Evolutionary conservation across 2,888 invertebrate species (phyloP).

Genomic region (Lycocerus yunnanus): DNA sequence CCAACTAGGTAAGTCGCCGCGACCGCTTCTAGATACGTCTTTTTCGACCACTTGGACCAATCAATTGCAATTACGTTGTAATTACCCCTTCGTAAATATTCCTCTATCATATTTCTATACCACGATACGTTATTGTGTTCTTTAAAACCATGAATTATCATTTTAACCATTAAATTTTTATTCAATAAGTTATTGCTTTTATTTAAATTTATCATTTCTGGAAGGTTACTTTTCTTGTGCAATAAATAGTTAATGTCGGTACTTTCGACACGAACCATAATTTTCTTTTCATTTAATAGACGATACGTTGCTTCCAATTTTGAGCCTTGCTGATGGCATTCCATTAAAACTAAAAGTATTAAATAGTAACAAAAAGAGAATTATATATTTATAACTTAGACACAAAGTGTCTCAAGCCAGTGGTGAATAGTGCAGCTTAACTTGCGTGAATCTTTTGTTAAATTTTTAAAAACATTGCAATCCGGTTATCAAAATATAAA

Average conservation of each 20-base stretch:
- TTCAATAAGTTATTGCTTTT: background rate
- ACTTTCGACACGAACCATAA: background rate
- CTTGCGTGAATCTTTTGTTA: too few relatives aligned
- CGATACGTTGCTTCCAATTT: background rate
- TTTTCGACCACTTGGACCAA: slow-evolving; percentile 53
- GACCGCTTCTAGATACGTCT: slow-evolving; percentile 46
- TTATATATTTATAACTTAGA: too few relatives aligned
- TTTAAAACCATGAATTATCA: slow-evolving; percentile 58
- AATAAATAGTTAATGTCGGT: background rate
- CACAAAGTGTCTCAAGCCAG: too few relatives aligned
- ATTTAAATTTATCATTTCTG: background rate
- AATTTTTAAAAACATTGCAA: too few relatives aligned
- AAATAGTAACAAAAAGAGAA: too few relatives aligned
- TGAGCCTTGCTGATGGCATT: background rate
- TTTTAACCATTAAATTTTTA: slow-evolving; percentile 35
- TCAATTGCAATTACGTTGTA: slow-evolving; percentile 59
- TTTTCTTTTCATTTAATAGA: background rate
- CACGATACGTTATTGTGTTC: slow-evolving; percentile 50
- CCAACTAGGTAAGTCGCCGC: slow-evolving; percentile 41
- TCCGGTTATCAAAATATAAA: too few relatives aligned
- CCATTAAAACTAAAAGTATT: background rate
- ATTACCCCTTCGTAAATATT: slow-evolving; percentile 53
- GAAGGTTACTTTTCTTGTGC: background rate
- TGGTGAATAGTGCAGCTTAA: too few relatives aligned
- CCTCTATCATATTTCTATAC: slow-evolving; percentile 48